Evolutionary conservation across 2,888 invertebrate genomes (phyloP).

Genomic region (Phyto melanocephala): DNA sequence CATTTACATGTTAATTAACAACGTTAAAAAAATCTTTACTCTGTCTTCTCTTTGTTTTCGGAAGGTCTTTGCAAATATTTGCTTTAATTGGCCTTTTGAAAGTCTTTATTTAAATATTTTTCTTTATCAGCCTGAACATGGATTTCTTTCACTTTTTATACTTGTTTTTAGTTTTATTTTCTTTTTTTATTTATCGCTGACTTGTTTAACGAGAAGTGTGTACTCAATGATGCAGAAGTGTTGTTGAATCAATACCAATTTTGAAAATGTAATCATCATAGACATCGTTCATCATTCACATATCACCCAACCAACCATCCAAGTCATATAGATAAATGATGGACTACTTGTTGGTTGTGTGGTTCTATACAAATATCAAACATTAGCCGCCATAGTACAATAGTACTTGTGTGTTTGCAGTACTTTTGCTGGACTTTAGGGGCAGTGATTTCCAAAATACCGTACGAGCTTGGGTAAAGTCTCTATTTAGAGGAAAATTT

Average conservation of each 20-base stretch:
- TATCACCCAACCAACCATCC: not conserved
- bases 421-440: constrained; percentile 11
- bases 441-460: too few species aligned
- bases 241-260: constrained; percentile 59
- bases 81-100: constrained; percentile 61
- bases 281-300: not conserved
- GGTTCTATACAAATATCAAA: constrained; percentile 14
- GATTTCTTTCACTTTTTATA: constrained; percentile 30
- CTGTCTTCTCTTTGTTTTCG: not conserved
- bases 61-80: constrained; percentile 54
- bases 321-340: not conserved
- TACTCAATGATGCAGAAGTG: constrained; percentile 56
- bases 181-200: not conserved
- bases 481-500: too few species aligned
- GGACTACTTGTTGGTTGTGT: not conserved
- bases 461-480: too few species aligned
- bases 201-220: not conserved
- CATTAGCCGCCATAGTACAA: constrained; percentile 18
- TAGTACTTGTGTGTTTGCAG: not conserved
- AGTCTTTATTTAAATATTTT: constrained; percentile 54
- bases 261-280: constrained; percentile 22
- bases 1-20: constrained; percentile 51
- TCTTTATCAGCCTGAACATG: constrained; percentile 37
- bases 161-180: not conserved
- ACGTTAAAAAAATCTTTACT: constrained; percentile 1